Conservation (phyloP, 92 coral and sea anemone species). For the Montipora capitata region DNA sequence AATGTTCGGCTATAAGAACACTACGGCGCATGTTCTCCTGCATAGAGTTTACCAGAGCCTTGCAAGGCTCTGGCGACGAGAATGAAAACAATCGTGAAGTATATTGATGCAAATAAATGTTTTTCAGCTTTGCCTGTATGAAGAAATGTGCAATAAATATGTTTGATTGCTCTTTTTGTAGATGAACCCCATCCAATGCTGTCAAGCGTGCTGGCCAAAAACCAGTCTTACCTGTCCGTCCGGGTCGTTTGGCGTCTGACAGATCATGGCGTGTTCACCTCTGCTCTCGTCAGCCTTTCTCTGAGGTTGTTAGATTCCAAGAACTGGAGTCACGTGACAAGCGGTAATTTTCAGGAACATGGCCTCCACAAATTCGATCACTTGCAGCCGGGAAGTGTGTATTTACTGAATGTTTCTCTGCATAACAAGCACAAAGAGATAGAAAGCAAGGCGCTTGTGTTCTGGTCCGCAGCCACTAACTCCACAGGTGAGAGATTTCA, state of each 20-base stretch:
- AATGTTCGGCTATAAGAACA: no score
- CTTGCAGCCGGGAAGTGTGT: slow-evolving; percentile 71
- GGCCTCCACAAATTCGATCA: slow-evolving; percentile 53
- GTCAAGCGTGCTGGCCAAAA: slow-evolving; percentile 74
- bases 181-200: slow-evolving; percentile 55
- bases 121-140: no score
- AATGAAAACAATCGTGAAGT: no score
- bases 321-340: slow-evolving; percentile 63
- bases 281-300: slow-evolving; percentile 51
- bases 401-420: slow-evolving; percentile 71
- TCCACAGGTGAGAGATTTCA: slow-evolving; percentile 68
- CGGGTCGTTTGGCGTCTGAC: slow-evolving; percentile 77
- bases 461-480: slow-evolving; percentile 81
- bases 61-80: no score
- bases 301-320: slow-evolving; percentile 67
- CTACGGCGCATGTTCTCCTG: no score
- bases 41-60: no score
- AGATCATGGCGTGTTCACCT: slow-evolving; percentile 62
- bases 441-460: slow-evolving; percentile 63
- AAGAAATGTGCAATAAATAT: no score
- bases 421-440: slow-evolving; percentile 53
- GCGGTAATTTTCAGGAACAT: slow-evolving; percentile 15
- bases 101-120: no score
- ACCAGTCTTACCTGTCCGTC: slow-evolving; percentile 64
- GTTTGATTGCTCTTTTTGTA: slow-evolving; percentile 3